These are phyloP conservation scores for Maconellicoccus hirsutus DNA, from an alignment of 1,140 invertebrate genomes.

Conservation along the genomic window DNA sequence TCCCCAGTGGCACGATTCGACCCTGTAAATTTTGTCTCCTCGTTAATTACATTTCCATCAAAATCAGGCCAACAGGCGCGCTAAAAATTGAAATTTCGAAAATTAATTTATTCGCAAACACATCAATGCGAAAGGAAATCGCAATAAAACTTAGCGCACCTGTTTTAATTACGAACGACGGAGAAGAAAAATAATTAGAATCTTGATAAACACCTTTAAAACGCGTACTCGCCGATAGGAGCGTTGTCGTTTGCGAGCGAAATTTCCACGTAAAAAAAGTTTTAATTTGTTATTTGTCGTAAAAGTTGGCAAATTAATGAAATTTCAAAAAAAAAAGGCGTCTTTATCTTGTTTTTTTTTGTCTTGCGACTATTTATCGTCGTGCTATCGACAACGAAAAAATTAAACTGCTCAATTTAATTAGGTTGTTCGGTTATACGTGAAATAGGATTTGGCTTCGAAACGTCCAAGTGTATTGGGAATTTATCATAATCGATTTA, in stretches of 20 bases:
- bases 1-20: no score
- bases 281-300: neutral
- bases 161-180: neutral
- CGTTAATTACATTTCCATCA: neutral
- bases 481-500: neutral
- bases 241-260: neutral
- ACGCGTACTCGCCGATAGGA: neutral
- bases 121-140: neutral
- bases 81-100: conserved; percentile 8
- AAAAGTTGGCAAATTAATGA: neutral
- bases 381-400: neutral
- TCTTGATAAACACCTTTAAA: neutral
- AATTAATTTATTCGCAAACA: neutral
- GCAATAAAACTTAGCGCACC: neutral
- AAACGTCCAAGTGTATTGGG: neutral
- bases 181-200: conserved; percentile 1
- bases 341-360: neutral
- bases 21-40: no score
- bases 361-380: no score
- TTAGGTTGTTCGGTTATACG: neutral
- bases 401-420: conserved; percentile 1
- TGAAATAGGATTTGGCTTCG: neutral
- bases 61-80: neutral
- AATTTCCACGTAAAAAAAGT: neutral
- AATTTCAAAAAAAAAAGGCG: neutral